phyloP scores from a whole-genome alignment of 2,888 invertebrate species.

The Leistus spinibarbis region DNA sequence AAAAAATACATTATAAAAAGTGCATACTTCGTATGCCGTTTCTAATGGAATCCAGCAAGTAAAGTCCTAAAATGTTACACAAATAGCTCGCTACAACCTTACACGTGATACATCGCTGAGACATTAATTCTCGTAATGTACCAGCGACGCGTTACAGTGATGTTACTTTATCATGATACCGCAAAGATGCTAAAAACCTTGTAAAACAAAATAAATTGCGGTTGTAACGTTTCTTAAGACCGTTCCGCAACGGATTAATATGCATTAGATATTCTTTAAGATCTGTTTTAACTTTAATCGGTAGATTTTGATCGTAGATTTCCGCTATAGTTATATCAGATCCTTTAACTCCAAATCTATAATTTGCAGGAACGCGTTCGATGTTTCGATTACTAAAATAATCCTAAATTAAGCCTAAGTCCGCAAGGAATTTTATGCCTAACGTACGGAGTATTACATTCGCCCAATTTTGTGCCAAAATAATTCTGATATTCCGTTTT shows the following conservation, averaged over 20 bases:
- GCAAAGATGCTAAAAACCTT: conserved; percentile 42
- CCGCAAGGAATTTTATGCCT: conserved; percentile 4
- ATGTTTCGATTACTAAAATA: conserved; percentile 58
- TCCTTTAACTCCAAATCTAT: conserved; percentile 57
- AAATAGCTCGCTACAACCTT: too few relatives aligned
- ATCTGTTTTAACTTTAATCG: conserved; percentile 55
- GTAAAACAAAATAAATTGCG: conserved; percentile 44
- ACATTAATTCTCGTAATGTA: too few relatives aligned
- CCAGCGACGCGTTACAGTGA: not conserved
- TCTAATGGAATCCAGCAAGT: conserved; percentile 59
- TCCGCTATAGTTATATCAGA: conserved; percentile 56
- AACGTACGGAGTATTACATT: conserved; percentile 56
- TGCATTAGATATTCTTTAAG: conserved; percentile 58
- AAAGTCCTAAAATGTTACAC: conserved; percentile 50
- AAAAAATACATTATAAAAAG: conserved; percentile 57
- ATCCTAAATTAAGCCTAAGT: not conserved
- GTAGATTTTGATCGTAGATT: conserved; percentile 54
- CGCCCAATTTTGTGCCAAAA: conserved; percentile 55
- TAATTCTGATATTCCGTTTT: conserved; percentile 57
- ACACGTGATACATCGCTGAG: not conserved
- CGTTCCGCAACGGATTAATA: conserved; percentile 57
- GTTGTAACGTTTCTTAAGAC: conserved; percentile 50
- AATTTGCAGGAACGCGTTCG: conserved; percentile 57
- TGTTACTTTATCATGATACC: conserved; percentile 50
- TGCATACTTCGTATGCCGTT: conserved; percentile 58